A percentile compares a stretch with the other conserved stretches of the same genome.
Conservation (phyloP, 1,140 invertebrate species). For the Sesamia nonagrioides region DNA sequence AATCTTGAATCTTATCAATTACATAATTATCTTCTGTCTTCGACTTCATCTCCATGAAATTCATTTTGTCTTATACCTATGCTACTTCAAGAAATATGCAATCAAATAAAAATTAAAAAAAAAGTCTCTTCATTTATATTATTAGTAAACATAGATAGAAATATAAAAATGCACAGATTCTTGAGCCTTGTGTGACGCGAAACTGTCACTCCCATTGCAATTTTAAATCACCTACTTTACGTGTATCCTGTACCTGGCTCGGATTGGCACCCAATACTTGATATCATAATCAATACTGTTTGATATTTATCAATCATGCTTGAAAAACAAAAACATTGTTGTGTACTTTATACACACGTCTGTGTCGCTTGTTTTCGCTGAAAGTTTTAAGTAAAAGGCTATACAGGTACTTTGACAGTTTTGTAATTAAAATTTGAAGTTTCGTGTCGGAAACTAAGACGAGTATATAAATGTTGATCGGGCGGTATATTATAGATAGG, state of each 20-base stretch:
- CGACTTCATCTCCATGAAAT: too few relatives aligned
- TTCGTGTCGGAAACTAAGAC: neutral
- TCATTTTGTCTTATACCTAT: too few relatives aligned
- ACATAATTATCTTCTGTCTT: too few relatives aligned
- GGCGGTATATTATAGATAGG: neutral
- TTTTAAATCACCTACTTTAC: neutral
- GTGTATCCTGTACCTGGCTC: conserved; percentile 23
- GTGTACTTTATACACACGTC: conserved; percentile 5
- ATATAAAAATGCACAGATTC: neutral
- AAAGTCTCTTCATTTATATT: too few relatives aligned
- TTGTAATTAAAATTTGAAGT: conserved; percentile 1
- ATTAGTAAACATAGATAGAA: too few relatives aligned
- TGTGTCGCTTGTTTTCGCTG: neutral
- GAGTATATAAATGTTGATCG: neutral
- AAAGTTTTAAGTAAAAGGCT: conserved; percentile 3
- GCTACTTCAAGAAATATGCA: too few relatives aligned
- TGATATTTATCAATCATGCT: conserved; percentile 27
- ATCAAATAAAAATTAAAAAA: too few relatives aligned
- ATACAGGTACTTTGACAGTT: neutral
- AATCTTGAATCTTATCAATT: too few relatives aligned
- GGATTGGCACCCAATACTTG: conserved; percentile 22
- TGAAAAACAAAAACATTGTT: conserved; percentile 14
- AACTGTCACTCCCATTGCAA: neutral
- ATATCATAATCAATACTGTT: conserved; percentile 42
- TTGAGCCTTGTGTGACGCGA: neutral